phyloP scores from a whole-genome alignment of 1,140 invertebrate species.

The Dysdera silvatica region DNA sequence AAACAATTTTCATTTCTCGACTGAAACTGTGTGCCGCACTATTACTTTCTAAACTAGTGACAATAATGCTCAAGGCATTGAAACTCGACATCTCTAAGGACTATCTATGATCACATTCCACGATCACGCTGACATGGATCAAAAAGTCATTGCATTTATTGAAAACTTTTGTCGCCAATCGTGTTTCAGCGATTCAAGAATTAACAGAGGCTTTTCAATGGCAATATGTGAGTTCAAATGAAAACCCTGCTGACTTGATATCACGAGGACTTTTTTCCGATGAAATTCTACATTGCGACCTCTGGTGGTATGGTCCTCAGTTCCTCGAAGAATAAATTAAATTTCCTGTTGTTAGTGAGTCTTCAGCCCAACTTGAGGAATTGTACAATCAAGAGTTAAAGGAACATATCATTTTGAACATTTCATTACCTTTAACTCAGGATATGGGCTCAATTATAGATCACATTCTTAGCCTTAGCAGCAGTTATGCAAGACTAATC shows the following conservation, averaged over 20 bases:
- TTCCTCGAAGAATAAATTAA: background rate
- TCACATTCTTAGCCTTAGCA: background rate
- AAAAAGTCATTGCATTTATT: slow-evolving; percentile 32
- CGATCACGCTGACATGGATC: slow-evolving; percentile 41
- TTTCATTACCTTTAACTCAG: background rate
- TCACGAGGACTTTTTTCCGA: slow-evolving; percentile 6
- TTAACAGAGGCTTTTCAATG: background rate
- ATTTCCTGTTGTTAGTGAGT: background rate
- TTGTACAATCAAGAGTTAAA: background rate
- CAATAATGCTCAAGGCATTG: slow-evolving; percentile 14
- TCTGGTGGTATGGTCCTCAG: slow-evolving; percentile 23
- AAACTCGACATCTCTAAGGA: slow-evolving; percentile 22
- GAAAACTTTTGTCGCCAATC: slow-evolving; percentile 10
- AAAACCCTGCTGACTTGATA: slow-evolving; percentile 28
- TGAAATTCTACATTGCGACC: background rate
- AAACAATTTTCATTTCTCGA: slow-evolving; percentile 33
- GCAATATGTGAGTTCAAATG: slow-evolving; percentile 14
- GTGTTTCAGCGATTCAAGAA: slow-evolving; percentile 1
- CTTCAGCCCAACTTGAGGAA: background rate
- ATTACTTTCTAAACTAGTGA: slow-evolving; percentile 1
- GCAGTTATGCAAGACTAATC: background rate
- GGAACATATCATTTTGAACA: background rate
- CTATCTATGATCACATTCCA: slow-evolving; percentile 35
- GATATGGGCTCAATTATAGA: background rate
- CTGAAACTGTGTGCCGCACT: slow-evolving; percentile 25